Evolutionary conservation across 2,888 invertebrate genomes (phyloP), one percentile per base, ranked within the genome.

Genomic region (Caprella mutica): DNA sequence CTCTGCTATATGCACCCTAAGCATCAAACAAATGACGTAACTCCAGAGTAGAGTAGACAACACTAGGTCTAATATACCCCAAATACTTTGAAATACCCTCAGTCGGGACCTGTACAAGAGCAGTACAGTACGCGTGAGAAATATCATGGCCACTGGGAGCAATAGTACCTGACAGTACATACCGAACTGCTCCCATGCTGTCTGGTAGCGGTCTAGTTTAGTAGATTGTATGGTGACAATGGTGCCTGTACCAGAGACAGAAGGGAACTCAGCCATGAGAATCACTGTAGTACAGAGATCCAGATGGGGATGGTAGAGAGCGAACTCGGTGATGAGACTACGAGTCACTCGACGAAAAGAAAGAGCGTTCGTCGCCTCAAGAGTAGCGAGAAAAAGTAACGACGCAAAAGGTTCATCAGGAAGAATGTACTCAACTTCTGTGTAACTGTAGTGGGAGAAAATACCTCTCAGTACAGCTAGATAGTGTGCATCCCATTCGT

Each of bases 401-500:
- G 54, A 39, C 9, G 33, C 29, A 19, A 40, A 52, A 9, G 23
- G 42, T 12, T 27, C 26, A 21, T 29, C 43, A 12, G 55, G 26
- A 14, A 61, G 30, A 14, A n/a, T n/a, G 9, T 57, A 42, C 35
- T 55, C 48, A n/a, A 46, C 24, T 3, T 48, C 23, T 17, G 61
- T 57, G 40, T 55, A 61, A 50, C 61, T 61, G 40, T 61, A 61
- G 30, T 55, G 44, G 19, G 56, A 27, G 39, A 44, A 57, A 21
- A 17, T 30, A 12, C 61, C 61, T n/a, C 55, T 38, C 27, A 48
- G 51, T 21, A 61, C 55, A 23, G 61, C 61, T 9, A 61, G 57
- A 38, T 56, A 61, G 33, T 61, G 61, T 3, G 57, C 57, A 33
- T 61, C 61, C 61, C 61, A 61, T 52, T 56, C 52, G 33, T 61